A percentile compares a stretch with the other conserved stretches of the same genome.
These are phyloP conservation scores for Cryptus viduatorius DNA, from an alignment of 2,888 invertebrate genomes.

Conservation along the genomic window DNA sequence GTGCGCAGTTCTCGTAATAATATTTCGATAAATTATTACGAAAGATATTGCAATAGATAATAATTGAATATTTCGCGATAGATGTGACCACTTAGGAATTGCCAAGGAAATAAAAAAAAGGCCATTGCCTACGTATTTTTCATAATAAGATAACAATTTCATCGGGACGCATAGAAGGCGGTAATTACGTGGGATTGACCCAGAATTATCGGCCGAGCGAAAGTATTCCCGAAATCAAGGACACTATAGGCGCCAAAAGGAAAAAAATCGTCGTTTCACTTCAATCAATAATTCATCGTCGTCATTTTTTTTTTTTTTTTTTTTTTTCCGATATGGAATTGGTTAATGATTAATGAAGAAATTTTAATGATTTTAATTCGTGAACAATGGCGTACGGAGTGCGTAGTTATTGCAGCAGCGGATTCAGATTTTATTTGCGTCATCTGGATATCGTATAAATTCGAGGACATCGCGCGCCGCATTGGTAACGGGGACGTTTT, in stretches of 20 bases:
- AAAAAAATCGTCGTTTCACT: conserved; percentile 5
- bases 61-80: conserved; percentile 54
- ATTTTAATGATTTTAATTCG: not conserved
- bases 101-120: not conserved
- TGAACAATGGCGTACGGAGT: conserved; percentile 36
- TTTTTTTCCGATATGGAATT: not conserved
- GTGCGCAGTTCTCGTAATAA: not conserved
- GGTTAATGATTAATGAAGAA: conserved; percentile 11
- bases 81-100: conserved; percentile 5
- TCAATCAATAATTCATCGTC: not conserved
- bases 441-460: conserved; percentile 54
- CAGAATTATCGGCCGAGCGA: conserved; percentile 37
- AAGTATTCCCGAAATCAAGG: conserved; percentile 43
- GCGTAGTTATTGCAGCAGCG: not conserved
- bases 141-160: conserved; percentile 25
- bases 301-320: not conserved
- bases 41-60: not conserved
- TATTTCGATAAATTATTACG: not conserved
- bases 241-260: not conserved
- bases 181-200: conserved; percentile 45
- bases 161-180: conserved; percentile 23
- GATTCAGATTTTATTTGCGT: conserved; percentile 43
- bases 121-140: conserved; percentile 19
- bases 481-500: conserved; percentile 64
- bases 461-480: conserved; percentile 61